Evolutionary conservation across 92 coral and sea anemone species (phyloP), one percentile per base, ranked within the genome.

Genomic region (Hydrozoanthus gracilis): DNA sequence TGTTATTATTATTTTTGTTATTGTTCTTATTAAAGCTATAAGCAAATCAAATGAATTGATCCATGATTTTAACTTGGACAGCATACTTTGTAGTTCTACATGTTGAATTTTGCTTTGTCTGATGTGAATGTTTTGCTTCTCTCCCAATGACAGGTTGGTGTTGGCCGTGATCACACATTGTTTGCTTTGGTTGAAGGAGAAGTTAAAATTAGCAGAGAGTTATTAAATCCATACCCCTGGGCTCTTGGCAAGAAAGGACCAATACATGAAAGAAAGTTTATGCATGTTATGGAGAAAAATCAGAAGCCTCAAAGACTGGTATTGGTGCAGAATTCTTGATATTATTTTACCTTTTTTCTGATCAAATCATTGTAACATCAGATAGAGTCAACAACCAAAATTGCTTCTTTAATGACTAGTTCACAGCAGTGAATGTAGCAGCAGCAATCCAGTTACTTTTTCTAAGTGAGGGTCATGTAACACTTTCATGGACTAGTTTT

Each of bases 171-270:
- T 58, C 95, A 92, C 86, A 93, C 98, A 20, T 61, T 97, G 27
- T 97, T 83, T 88, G 97, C 99, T 50, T 76, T 97, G 61, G 95
- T 87, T 10, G 98, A 97, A 86, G 99, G 99, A 49, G 88, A 83
- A 55, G 99, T 97, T 39, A 92, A 90, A 79, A 90, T 88, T 71
- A 93, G 88, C 49, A 92, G 92, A 76, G 98, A 95, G 87, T 92
- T 95, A 4, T 78, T 92, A 45, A 93, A 92, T 4, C 99, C 99
- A 44, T 93, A 97, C 60, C 98, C 98, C 3, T 95, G 99, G 99
- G 95, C 94, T 52, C 91, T 95, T 16, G 96, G 94, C 51, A 93
- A 78, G 12, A 91, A 88, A 48, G 96, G 95, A 45, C 96, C 93
- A 68, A 75, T 95, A 60, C 95, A 95, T 66, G 99, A 96, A 86